Percentiles rank a stretch among this genome's conserved stretches.
phyloP scores from a whole-genome alignment of 2,888 invertebrate genomes.

The Acanthococcus lagerstroemiae region DNA sequence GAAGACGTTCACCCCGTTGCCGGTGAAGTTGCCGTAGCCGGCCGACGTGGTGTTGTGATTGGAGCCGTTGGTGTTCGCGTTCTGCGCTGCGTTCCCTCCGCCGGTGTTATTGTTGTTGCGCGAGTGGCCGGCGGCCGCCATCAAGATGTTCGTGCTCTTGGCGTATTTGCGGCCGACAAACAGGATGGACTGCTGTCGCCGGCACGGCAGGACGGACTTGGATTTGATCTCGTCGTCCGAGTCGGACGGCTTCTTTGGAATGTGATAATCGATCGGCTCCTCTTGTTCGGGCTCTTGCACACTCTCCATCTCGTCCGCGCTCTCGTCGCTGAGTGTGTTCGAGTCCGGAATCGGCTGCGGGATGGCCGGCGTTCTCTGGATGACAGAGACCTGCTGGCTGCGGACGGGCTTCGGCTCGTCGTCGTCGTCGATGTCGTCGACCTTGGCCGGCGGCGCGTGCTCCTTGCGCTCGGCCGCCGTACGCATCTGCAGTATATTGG shows the following conservation, averaged over 20 bases:
- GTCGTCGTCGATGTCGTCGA: neutral
- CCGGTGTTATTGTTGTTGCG: constrained; percentile 51
- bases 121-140: constrained; percentile 71
- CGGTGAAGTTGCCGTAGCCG: neutral
- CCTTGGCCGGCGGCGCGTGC: constrained; percentile 7
- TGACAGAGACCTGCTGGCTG: constrained; percentile 63
- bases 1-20: neutral
- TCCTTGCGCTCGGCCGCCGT: constrained; percentile 45
- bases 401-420: constrained; percentile 51
- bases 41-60: neutral
- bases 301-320: neutral
- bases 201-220: neutral
- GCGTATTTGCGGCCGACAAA: constrained; percentile 14
- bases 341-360: constrained; percentile 34
- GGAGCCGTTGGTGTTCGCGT: neutral
- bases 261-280: constrained; percentile 79
- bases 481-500: constrained; percentile 51
- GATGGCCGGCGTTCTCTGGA: constrained; percentile 61
- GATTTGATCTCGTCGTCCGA: constrained; percentile 39
- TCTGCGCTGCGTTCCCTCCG: constrained; percentile 37
- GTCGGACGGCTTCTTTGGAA: constrained; percentile 56
- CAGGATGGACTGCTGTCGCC: constrained; percentile 5
- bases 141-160: constrained; percentile 47
- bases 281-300: constrained; percentile 61
- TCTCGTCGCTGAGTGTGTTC: neutral